phyloP scores from a whole-genome alignment of 2,797 vertebrate genomes.

The Sandelia bainsii region DNA sequence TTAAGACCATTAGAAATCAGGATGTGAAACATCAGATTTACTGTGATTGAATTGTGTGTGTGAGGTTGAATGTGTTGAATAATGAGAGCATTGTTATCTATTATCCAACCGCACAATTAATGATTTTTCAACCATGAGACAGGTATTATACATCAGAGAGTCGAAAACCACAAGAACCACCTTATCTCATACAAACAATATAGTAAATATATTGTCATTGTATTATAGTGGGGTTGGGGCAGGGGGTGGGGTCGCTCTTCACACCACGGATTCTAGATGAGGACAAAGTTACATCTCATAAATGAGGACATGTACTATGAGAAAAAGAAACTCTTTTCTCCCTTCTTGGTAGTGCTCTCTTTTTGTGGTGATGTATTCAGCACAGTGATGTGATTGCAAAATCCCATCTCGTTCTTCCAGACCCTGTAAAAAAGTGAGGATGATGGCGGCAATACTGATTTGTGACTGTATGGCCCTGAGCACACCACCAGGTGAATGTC shows the following conservation, averaged over 20 bases:
- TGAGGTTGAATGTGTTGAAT: constrained; percentile 26
- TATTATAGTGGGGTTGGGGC: background rate
- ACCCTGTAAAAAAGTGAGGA: constrained; percentile 68
- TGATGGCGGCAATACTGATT: constrained; percentile 60
- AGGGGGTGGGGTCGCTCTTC: background rate
- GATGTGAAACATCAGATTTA: constrained; percentile 35
- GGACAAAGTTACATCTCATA: constrained; percentile 40
- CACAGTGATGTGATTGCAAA: constrained; percentile 70
- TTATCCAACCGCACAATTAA: constrained; percentile 60
- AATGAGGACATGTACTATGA: constrained; percentile 46
- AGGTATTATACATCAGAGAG: constrained; percentile 56
- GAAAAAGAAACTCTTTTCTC: constrained; percentile 30
- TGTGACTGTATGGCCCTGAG: constrained; percentile 66
- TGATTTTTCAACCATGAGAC: constrained; percentile 54
- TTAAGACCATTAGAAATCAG: constrained; percentile 33
- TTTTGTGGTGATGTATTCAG: constrained; percentile 72
- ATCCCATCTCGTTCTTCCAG: constrained; percentile 68
- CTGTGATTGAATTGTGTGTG: constrained; percentile 34
- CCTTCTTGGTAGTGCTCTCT: constrained; percentile 53
- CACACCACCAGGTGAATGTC: constrained; percentile 69
- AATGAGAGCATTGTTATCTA: constrained; percentile 44
- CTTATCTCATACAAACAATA: constrained; percentile 60
- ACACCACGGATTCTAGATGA: constrained; percentile 34
- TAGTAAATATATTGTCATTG: constrained; percentile 46
- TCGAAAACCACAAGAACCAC: constrained; percentile 47